phyloP scores from a whole-genome alignment of 2,797 vertebrate genomes.

The Bovichtus diacanthus region DNA sequence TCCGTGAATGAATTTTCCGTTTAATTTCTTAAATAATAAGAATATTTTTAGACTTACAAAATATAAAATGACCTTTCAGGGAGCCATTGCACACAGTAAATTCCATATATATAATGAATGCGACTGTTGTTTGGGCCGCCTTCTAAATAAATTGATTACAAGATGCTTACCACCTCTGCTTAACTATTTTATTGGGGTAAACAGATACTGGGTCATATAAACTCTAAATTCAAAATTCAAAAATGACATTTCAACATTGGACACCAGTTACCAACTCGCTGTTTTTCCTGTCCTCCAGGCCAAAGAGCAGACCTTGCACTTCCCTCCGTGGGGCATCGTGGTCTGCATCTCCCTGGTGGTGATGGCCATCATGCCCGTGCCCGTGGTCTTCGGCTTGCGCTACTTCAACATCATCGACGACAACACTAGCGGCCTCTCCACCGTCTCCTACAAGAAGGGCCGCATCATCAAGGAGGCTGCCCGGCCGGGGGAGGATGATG shows the following conservation, averaged over 20 bases:
- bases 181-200: too few relatives aligned
- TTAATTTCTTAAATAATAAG: background rate
- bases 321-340: conserved; percentile 90
- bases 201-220: too few relatives aligned
- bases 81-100: background rate
- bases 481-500: conserved; percentile 86
- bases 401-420: conserved; percentile 92
- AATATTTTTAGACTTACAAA: background rate
- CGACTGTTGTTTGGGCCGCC: too few relatives aligned
- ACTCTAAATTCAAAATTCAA: too few relatives aligned
- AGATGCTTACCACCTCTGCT: too few relatives aligned
- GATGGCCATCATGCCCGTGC: conserved; percentile 92
- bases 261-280: background rate
- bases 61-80: background rate
- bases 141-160: too few relatives aligned
- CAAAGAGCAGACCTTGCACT: conserved; percentile 85
- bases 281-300: conserved; percentile 77
- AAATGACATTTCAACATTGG: background rate
- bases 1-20: background rate
- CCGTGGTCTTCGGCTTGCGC: conserved; percentile 89
- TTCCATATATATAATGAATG: background rate
- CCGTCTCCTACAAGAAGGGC: conserved; percentile 95
- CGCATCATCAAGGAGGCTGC: conserved; percentile 92
- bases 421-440: conserved; percentile 83
- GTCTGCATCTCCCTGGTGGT: conserved; percentile 91